Conservation (phyloP, 1,140 invertebrate genomes). For the Listronotus oregonensis region DNA sequence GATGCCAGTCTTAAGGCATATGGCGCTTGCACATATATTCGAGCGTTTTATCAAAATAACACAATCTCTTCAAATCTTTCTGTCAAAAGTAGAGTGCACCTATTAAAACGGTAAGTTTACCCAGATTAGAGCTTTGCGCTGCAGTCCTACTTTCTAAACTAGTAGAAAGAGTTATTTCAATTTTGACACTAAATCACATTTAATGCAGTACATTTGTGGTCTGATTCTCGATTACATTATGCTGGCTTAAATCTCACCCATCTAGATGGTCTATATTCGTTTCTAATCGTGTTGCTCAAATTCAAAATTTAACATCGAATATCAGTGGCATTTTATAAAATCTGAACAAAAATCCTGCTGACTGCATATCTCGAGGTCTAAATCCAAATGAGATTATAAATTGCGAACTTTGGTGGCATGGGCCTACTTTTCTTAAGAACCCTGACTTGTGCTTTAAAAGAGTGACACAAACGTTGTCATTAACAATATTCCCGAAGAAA, state of each 20-base stretch:
- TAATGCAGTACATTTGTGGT: slow-evolving; percentile 49
- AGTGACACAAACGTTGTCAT: no score
- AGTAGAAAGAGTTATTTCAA: slow-evolving; percentile 3
- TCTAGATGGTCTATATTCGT: slow-evolving; percentile 51
- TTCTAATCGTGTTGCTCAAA: slow-evolving; percentile 52
- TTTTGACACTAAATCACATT: slow-evolving; percentile 42
- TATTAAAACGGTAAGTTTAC: no score
- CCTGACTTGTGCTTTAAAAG: background rate
- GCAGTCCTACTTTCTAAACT: slow-evolving; percentile 17
- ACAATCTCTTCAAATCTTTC: no score
- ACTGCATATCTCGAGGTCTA: slow-evolving; percentile 56
- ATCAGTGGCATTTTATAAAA: slow-evolving; percentile 50
- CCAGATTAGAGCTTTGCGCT: slow-evolving; percentile 13
- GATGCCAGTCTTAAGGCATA: slow-evolving; percentile 48
- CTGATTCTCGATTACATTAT: slow-evolving; percentile 54
- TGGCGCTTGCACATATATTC: slow-evolving; percentile 45
- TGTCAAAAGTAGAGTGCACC: no score
- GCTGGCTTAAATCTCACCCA: slow-evolving; percentile 52
- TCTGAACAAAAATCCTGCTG: slow-evolving; percentile 55
- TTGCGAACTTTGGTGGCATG: slow-evolving; percentile 45
- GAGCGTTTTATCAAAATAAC: slow-evolving; percentile 7
- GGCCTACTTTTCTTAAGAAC: slow-evolving; percentile 42
- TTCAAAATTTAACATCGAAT: slow-evolving; percentile 30
- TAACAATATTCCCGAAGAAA: no score
- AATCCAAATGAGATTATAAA: slow-evolving; percentile 30